These are phyloP conservation scores for Sicus ferrugineus DNA, from an alignment of 2,888 invertebrate genomes.

Conservation along the genomic window DNA sequence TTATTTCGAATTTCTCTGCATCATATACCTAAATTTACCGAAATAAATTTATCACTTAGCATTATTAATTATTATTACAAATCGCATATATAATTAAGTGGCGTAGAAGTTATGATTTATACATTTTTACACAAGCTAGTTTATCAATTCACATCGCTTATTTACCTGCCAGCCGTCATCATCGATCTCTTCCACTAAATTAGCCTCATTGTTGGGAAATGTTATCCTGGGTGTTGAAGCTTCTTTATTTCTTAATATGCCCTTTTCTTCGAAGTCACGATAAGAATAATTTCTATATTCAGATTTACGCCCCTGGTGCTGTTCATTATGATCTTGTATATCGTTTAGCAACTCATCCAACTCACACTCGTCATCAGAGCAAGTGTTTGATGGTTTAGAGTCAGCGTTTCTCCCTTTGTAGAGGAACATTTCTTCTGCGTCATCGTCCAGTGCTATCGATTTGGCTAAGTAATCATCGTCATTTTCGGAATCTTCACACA, in stretches of 20 bases:
- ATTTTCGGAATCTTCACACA: slow-evolving; percentile 47
- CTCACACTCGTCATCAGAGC: slow-evolving; percentile 48
- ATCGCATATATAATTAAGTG: neutral
- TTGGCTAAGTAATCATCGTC: slow-evolving; percentile 49
- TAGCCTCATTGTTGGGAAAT: slow-evolving; percentile 14
- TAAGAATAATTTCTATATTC: slow-evolving; percentile 53
- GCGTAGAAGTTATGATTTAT: neutral
- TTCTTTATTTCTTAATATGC: neutral
- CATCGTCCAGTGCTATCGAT: slow-evolving; percentile 44
- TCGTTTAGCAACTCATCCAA: slow-evolving; percentile 57
- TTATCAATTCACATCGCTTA: neutral
- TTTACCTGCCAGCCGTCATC: slow-evolving; percentile 70
- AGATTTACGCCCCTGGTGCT: slow-evolving; percentile 54
- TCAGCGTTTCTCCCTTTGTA: neutral
- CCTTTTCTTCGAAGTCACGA: slow-evolving; percentile 53
- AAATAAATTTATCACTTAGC: neutral
- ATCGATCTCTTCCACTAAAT: slow-evolving; percentile 52
- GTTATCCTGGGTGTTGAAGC: slow-evolving; percentile 8
- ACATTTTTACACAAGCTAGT: too few relatives aligned
- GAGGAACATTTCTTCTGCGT: slow-evolving; percentile 38
- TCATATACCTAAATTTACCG: slow-evolving; percentile 47
- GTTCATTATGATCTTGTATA: slow-evolving; percentile 56
- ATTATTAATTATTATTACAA: neutral
- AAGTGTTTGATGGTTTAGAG: neutral
- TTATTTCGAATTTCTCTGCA: slow-evolving; percentile 54